phyloP scores from a whole-genome alignment of 37 sponge, comb jelly and placozoan species.

The Petrosia ficiformis region DNA sequence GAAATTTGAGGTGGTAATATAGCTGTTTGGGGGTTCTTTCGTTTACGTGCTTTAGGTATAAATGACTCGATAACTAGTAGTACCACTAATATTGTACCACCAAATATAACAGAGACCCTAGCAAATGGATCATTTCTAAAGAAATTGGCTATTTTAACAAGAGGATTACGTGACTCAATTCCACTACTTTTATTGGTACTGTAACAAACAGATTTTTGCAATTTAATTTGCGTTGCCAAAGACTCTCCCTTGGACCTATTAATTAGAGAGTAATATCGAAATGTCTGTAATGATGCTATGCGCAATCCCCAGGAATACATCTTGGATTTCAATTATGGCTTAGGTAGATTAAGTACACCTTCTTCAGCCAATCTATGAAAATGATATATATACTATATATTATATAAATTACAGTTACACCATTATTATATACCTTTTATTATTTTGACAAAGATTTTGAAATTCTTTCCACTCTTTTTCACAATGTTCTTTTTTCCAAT shows the following conservation, averaged over 20 bases:
- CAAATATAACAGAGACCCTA: conserved; percentile 59
- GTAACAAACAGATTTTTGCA: too few species aligned
- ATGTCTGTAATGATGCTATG: too few species aligned
- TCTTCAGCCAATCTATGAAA: conserved; percentile 24
- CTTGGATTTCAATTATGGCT: too few species aligned
- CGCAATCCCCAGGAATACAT: too few species aligned
- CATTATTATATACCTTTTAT: conserved; percentile 15
- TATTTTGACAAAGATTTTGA: conserved; percentile 35
- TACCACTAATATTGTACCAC: conserved; percentile 50
- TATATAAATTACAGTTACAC: background rate
- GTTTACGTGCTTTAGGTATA: conserved; percentile 27
- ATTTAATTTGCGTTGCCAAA: too few species aligned
- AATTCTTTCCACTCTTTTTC: conserved; percentile 61
- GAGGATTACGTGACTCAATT: background rate
- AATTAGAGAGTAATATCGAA: too few species aligned
- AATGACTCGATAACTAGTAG: conserved; percentile 42
- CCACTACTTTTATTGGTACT: too few species aligned
- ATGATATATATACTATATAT: background rate
- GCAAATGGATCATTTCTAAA: conserved; percentile 55
- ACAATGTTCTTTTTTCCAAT: conserved; percentile 46
- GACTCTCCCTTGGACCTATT: too few species aligned
- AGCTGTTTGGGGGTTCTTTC: background rate
- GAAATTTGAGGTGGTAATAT: conserved; percentile 15
- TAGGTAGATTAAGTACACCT: conserved; percentile 22
- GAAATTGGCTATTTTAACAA: conserved; percentile 1